Base-by-base conservation (phyloP, 2,797 vertebrate species). In the Thripadectes ignobilis region DNA sequence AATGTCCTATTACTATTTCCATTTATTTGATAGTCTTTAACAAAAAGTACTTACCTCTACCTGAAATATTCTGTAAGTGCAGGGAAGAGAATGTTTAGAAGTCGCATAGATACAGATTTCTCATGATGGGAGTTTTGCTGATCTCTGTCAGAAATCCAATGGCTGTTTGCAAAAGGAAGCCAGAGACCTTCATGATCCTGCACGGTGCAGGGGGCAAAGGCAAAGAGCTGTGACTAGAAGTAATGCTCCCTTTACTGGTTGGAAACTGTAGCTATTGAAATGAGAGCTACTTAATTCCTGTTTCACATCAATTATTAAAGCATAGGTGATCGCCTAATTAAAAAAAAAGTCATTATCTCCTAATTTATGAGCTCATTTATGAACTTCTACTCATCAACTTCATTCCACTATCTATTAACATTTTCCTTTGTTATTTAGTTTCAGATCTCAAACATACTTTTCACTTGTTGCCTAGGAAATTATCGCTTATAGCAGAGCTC, bases 401-500 rank as follows among this genome's bases (percentile, higher is more conserved):
- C 51, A 62, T 80, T 88, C 73, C 62, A 13, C 78, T 79, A 87
- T 80, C 83, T 94, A 24, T 94, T 94, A 96, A 94, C 45, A 54
- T 94, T 92, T 94, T 91, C 69, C 67, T 85, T 83, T 96, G 89
- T 93, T 96, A 74, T 81, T 80, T 89, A 78, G 54, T 91, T 88
- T 91, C 73, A 94, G 24, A 76, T 94, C 81, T 94, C 85, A 95
- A 61, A 94, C 91, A 95, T 58, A 45, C 39, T 82, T 71, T 78
- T 96, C 29, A 61, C 84, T 69, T 87, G 96, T 96, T 96, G 95
- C 96, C 93, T 95, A 93, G 96, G 96, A 96, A 97, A 96, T 97
- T 96, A 91, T 91, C 94, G 85, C 73, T 91, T 59, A 62, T 38
- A 16, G 66, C 78, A 94, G 81, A 94, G 81, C 71, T 85, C 80